Evolutionary conservation across 2,797 vertebrate species (phyloP), one percentile per base, ranked within the genome.

Genomic region (Sebastes itinus): DNA sequence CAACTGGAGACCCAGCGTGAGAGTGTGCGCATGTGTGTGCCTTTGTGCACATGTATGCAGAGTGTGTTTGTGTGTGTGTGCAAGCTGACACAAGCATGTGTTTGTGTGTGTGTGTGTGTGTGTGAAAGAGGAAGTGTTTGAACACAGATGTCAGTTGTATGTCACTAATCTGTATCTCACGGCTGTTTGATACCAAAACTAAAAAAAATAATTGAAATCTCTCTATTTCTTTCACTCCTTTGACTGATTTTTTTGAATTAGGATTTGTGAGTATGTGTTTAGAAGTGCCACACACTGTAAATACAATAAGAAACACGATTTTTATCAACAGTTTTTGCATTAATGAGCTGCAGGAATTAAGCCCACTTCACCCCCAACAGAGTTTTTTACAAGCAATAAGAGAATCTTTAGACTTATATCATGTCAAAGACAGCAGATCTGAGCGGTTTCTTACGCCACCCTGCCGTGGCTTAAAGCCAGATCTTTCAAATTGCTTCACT

Each of bases 1-100:
- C 92, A 94, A 93, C 92, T 94, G 90, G 92, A 91, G 87, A 88
- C 52, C 49, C 77, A 75, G 77, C 74, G 13, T 49, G 64, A 82
- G 80, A 23, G 73, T 54, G 66, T 58, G 30, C 64, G 72, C 78
- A 71, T 69, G 66, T 52, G 7, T 52, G 49, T 52, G 49, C 49
- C 49, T n/a, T 20, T 52, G 49, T n/a, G 49, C 20, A 52, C 75
- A 46, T 18, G 42, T 46, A 18, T 46, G 42, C 42, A 46, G 38
- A 46, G 42, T 46, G 42, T 46, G 32, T 78, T 69, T 75, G 35
- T 68, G 61, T 74, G 78, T 46, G 66, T 18, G 28, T 42, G 25
- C 54, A 49, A 18, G 18, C 46, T 20, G 46, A 49, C 46, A 49
- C 46, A 18, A 49, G 60, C 61, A n/a, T 70, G 75, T 30, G n/a